These are phyloP conservation scores for Pungitius pungitius DNA, from an alignment of 2,113 vertebrate genomes.

Conservation along the genomic window DNA sequence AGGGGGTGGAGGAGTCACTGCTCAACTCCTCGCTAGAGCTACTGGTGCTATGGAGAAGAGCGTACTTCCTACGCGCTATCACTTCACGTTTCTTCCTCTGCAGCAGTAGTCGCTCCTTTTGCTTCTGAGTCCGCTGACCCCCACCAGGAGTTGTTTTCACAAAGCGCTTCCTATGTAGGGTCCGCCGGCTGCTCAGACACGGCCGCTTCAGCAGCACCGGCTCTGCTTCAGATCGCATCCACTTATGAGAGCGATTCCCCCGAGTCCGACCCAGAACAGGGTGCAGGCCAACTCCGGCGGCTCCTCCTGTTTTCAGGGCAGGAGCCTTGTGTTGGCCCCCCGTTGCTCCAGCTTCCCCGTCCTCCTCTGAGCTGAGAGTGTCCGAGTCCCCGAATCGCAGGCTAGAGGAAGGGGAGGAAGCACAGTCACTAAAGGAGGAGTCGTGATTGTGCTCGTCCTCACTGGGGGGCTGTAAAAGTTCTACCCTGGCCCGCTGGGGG, in stretches of 20 bases:
- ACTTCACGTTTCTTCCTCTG: constrained; percentile 96
- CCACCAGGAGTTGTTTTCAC: constrained; percentile 87
- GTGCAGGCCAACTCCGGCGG: constrained; percentile 67
- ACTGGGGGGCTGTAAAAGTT: constrained; percentile 85
- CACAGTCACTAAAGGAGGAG: constrained; percentile 97
- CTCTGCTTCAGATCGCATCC: constrained; percentile 91
- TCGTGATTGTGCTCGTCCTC: constrained; percentile 88
- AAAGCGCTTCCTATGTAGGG: constrained; percentile 91
- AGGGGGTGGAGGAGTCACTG: constrained; percentile 90
- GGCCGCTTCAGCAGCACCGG: constrained; percentile 91
- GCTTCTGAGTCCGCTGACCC: constrained; percentile 91
- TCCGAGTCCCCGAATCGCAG: constrained; percentile 96
- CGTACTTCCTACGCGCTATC: constrained; percentile 91
- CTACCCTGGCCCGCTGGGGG: constrained; percentile 81
- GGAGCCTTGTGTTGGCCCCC: constrained; percentile 73
- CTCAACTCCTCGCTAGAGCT: constrained; percentile 95
- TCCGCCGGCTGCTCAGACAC: constrained; percentile 86
- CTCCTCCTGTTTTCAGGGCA: constrained; percentile 61
- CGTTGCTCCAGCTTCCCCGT: constrained; percentile 79
- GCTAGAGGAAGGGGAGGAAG: constrained; percentile 96
- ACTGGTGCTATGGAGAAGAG: constrained; percentile 93
- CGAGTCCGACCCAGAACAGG: constrained; percentile 87
- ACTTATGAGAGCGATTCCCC: constrained; percentile 87
- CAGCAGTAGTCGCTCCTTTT: constrained; percentile 93
- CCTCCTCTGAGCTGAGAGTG: constrained; percentile 94